Percentiles rank a stretch among this genome's conserved stretches.
These are phyloP conservation scores for Gymnopithys bicolor DNA, from an alignment of 2,797 vertebrate genomes.

Conservation along the genomic window DNA sequence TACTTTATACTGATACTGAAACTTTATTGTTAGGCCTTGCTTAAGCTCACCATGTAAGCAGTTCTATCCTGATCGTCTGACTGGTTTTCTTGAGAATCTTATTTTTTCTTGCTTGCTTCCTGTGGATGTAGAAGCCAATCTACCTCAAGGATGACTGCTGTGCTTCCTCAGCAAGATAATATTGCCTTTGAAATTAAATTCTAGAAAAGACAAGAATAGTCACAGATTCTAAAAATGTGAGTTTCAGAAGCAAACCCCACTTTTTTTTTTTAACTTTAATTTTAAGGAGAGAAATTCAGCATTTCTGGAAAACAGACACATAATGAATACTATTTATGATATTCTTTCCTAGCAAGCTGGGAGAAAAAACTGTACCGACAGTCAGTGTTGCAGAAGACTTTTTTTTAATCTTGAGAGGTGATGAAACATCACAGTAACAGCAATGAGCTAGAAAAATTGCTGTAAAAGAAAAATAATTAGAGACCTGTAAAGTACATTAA, in stretches of 20 bases:
- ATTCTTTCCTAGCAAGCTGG: background rate
- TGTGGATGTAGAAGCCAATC: background rate
- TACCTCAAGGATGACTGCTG: background rate
- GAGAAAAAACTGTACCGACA: background rate
- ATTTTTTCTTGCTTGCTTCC: background rate
- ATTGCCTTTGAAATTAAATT: background rate
- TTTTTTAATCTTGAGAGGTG: background rate
- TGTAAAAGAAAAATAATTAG: background rate
- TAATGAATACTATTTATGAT: background rate
- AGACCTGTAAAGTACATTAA: background rate
- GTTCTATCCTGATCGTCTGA: background rate
- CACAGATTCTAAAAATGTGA: background rate
- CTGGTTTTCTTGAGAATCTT: background rate
- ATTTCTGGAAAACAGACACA: background rate
- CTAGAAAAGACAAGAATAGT: background rate
- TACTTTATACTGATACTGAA: background rate
- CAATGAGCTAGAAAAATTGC: background rate
- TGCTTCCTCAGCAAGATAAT: constrained; percentile 10
- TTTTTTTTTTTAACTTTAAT: background rate
- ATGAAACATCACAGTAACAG: background rate
- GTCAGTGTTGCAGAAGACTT: background rate
- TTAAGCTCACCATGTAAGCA: background rate
- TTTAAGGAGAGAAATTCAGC: background rate
- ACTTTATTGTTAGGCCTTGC: background rate
- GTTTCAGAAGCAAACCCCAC: background rate